These are phyloP conservation scores for Cheilosia grossa DNA, from an alignment of 2,888 invertebrate genomes.

Conservation along the genomic window DNA sequence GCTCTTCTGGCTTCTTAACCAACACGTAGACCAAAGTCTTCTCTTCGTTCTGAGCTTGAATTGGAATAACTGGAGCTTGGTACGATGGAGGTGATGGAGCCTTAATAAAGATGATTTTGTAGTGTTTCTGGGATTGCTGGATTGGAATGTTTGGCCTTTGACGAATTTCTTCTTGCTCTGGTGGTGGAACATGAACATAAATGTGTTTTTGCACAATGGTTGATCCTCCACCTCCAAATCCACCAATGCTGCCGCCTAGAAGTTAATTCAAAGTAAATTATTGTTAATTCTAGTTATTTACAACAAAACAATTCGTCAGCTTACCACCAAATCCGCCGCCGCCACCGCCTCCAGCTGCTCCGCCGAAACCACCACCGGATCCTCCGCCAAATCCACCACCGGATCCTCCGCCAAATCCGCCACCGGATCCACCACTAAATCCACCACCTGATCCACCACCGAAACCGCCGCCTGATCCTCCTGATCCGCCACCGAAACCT, in stretches of 20 bases:
- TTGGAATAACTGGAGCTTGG: conserved; percentile 91
- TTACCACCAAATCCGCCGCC: conserved; percentile 76
- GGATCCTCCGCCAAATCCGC: conserved; percentile 74
- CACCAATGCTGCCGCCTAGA: conserved; percentile 78
- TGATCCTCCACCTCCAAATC: conserved; percentile 82
- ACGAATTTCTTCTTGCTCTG: conserved; percentile 90
- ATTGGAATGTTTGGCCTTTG: conserved; percentile 85
- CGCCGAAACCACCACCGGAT: conserved; percentile 77
- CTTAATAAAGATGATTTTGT: conserved; percentile 97
- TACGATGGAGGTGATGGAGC: conserved; percentile 93
- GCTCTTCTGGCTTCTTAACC: conserved; percentile 94
- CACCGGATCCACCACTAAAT: conserved; percentile 76
- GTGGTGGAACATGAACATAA: conserved; percentile 95
- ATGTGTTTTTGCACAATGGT: conserved; percentile 92
- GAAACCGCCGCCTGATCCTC: conserved; percentile 75
- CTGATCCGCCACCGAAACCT: conserved; percentile 76
- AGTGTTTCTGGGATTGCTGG: conserved; percentile 92
- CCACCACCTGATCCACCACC: conserved; percentile 72
- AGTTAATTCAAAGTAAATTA: neutral
- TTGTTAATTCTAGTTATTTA: neutral
- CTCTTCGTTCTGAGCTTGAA: conserved; percentile 92
- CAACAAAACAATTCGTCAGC: neutral
- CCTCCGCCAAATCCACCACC: conserved; percentile 76
- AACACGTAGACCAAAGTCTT: conserved; percentile 95
- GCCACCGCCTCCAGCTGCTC: conserved; percentile 57